Base-by-base conservation (phyloP, 2,797 vertebrate genomes). In the Spinibarbus caldwelli region DNA sequence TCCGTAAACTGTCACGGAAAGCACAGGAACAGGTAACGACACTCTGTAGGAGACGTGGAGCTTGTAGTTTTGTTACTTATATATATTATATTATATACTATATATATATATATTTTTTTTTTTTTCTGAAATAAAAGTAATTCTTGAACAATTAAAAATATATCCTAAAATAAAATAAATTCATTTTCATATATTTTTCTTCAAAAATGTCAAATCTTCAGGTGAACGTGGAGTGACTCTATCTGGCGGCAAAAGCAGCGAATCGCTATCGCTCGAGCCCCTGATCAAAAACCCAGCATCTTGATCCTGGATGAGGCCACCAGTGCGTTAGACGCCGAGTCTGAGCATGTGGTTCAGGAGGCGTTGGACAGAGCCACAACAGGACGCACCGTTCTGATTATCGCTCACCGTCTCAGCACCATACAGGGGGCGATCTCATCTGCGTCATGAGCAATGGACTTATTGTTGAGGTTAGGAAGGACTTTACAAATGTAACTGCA, bases 241-340 rank as follows among this genome's bases (percentile, higher is more conserved):
- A n/a, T 99, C 98, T 0, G 98, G 97, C 0, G 98, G 98, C 0
- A 99, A 94, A 98, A 99, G 91, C 98, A 99, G 88, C 96, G 98
- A 12, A 93, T 99, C 1, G 98, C 98, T 85, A 98, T 99, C 0
- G 97, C 98, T 78, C 96, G 98, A 0, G 98, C 97, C 0, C 93
- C 99, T 68, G 94, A 99, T 87, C 99, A 99, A 92, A 96, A 96
- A 87, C 98, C 98, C 7, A 89, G 91, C 0, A 92, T 99, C 88
- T 92, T 99, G 73, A 94, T 99, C 73, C 93, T 99, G 93, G 98
- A 98, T 0, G 98, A 99, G 90, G 97, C 98, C 87, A 99, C 97
- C 3, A 99, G 98, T 0, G 98, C 98, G 0, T 92, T 99, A 89
- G 98, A 99, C 0, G 94, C 97, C 0, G 96, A 97, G 88, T 96